Conservation (phyloP, 1,140 invertebrate species). For the Papilio machaon region DNA sequence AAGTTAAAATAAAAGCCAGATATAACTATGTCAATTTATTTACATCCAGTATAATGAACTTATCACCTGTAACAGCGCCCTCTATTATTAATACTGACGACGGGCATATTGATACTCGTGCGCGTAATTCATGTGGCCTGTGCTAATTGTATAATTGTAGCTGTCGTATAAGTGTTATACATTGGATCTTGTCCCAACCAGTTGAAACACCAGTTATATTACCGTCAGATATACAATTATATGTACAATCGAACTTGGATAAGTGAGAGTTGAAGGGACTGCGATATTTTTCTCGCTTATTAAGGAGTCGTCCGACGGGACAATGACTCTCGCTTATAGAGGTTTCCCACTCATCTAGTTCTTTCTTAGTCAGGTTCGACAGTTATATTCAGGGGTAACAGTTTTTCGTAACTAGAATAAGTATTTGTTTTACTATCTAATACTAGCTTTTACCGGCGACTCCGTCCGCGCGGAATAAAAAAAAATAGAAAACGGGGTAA, state of each 20-base stretch:
- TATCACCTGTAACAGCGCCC: conserved; percentile 1
- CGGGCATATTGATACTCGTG: conserved; percentile 8
- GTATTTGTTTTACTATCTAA: background rate
- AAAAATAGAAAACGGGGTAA: too few species aligned
- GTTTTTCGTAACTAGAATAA: background rate
- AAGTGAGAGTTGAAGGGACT: too few species aligned
- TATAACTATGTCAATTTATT: background rate
- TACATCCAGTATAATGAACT: background rate
- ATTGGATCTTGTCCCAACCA: conserved; percentile 11
- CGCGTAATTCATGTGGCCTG: conserved; percentile 17
- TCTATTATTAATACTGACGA: background rate
- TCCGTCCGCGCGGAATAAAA: too few species aligned
- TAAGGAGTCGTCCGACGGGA: too few species aligned
- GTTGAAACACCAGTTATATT: background rate
- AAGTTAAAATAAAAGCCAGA: background rate
- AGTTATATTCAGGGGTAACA: background rate
- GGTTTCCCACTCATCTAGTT: too few species aligned
- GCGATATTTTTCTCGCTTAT: too few species aligned
- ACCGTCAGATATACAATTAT: background rate
- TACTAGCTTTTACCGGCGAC: too few species aligned
- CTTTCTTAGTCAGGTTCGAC: too few species aligned
- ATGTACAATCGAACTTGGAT: background rate
- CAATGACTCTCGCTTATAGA: too few species aligned
- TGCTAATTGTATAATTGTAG: conserved; percentile 28
- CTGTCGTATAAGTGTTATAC: conserved; percentile 26